phyloP scores from a whole-genome alignment of 2,888 invertebrate genomes.

The Gibbula magus region DNA sequence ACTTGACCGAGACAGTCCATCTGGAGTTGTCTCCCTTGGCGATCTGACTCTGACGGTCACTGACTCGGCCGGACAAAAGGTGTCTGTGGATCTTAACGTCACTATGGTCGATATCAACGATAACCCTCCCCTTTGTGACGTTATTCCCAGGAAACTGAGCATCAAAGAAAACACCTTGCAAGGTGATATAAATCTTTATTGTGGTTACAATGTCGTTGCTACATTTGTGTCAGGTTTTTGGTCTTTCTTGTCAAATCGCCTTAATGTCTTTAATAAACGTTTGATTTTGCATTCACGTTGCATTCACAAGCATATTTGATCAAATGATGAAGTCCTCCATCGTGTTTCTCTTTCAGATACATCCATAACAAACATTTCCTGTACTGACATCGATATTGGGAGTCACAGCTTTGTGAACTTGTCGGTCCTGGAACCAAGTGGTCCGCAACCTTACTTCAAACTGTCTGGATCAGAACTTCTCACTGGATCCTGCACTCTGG shows the following conservation, averaged over 20 bases:
- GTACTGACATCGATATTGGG: background rate
- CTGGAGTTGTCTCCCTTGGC: background rate
- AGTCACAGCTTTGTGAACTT: background rate
- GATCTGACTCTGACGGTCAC: conserved; percentile 16
- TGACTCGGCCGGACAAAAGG: background rate
- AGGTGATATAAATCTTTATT: too few relatives aligned
- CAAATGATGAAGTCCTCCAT: too few relatives aligned
- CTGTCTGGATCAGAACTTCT: background rate
- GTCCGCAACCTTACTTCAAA: background rate
- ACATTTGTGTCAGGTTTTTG: too few relatives aligned
- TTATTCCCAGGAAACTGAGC: too few relatives aligned
- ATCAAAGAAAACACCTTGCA: too few relatives aligned
- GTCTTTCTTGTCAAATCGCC: too few relatives aligned
- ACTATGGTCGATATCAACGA: conserved; percentile 5
- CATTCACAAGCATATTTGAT: too few relatives aligned
- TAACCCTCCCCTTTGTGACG: background rate
- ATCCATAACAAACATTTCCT: background rate
- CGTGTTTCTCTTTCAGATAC: background rate
- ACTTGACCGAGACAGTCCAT: background rate
- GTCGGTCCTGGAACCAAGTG: background rate
- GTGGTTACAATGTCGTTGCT: too few relatives aligned
- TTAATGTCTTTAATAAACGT: too few relatives aligned
- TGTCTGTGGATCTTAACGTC: background rate
- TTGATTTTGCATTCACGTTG: too few relatives aligned
- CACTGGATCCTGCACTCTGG: background rate